Percentiles rank a stretch among this genome's conserved stretches.
Evolutionary conservation across 2,888 invertebrate genomes (phyloP).

Genomic region (Leucania comma): DNA sequence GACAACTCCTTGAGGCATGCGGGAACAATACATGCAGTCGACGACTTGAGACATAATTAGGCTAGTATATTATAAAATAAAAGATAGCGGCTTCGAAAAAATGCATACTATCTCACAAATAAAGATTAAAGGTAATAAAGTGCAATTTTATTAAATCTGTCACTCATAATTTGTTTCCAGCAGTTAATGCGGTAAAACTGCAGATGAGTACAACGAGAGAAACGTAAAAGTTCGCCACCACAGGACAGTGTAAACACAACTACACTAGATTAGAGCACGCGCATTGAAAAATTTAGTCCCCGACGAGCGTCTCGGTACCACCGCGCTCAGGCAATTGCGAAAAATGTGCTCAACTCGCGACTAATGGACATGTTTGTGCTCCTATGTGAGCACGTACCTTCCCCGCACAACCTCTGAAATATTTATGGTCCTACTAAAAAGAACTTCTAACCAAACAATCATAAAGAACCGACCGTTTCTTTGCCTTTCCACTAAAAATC

Average conservation of each 20-base stretch:
- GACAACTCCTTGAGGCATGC: too few species aligned
- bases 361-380: constrained; percentile 73
- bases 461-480: constrained; percentile 5
- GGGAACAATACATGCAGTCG: too few species aligned
- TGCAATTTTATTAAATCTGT: not conserved
- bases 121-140: not conserved
- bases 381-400: constrained; percentile 26
- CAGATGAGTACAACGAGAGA: constrained; percentile 67
- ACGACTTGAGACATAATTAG: too few species aligned
- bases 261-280: constrained; percentile 69
- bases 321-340: constrained; percentile 72
- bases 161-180: not conserved
- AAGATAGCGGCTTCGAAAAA: too few species aligned
- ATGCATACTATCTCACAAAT: too few species aligned
- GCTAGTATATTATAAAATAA: too few species aligned
- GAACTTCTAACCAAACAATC: constrained; percentile 22
- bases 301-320: constrained; percentile 43
- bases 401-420: constrained; percentile 48
- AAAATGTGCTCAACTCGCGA: constrained; percentile 72
- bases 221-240: constrained; percentile 62
- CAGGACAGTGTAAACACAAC: constrained; percentile 66
- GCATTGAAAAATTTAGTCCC: constrained; percentile 72
- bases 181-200: not conserved
- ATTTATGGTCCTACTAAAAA: constrained; percentile 43
- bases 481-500: constrained; percentile 9